These are phyloP conservation scores for Nyctibius bracteatus DNA, from an alignment of 2,113 vertebrate genomes.

Conservation along the genomic window DNA sequence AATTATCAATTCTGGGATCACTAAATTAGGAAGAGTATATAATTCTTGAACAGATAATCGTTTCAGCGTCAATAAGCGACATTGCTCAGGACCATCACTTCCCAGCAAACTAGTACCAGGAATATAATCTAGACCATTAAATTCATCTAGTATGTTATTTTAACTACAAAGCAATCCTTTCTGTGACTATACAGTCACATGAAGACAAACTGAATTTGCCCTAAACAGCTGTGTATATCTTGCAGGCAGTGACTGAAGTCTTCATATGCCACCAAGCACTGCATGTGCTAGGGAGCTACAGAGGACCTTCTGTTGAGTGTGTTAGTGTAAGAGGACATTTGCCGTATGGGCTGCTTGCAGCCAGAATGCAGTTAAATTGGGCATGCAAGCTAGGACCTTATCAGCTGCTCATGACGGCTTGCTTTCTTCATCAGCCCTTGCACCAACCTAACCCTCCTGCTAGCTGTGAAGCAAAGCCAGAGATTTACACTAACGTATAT, in stretches of 20 bases:
- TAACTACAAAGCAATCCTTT: neutral
- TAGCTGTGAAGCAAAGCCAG: neutral
- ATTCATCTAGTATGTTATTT: neutral
- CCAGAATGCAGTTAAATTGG: neutral
- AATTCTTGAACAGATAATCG: neutral
- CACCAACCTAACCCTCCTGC: neutral
- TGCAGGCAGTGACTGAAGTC: neutral
- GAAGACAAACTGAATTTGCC: neutral
- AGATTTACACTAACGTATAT: neutral
- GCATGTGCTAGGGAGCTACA: neutral
- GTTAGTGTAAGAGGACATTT: neutral
- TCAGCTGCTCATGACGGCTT: neutral
- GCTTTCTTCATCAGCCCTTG: neutral
- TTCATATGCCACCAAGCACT: neutral
- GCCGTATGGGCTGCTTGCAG: neutral
- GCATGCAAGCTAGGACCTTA: neutral
- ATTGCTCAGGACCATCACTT: neutral
- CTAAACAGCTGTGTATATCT: neutral
- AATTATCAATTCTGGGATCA: neutral
- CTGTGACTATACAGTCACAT: neutral
- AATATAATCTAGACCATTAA: neutral
- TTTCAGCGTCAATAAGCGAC: neutral
- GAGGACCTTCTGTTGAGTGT: neutral
- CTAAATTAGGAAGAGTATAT: neutral
- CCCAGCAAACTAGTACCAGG: neutral